Evolutionary conservation across 1,140 invertebrate genomes (phyloP), one percentile per base, ranked within the genome.

Genomic region (Patella vulgata): DNA sequence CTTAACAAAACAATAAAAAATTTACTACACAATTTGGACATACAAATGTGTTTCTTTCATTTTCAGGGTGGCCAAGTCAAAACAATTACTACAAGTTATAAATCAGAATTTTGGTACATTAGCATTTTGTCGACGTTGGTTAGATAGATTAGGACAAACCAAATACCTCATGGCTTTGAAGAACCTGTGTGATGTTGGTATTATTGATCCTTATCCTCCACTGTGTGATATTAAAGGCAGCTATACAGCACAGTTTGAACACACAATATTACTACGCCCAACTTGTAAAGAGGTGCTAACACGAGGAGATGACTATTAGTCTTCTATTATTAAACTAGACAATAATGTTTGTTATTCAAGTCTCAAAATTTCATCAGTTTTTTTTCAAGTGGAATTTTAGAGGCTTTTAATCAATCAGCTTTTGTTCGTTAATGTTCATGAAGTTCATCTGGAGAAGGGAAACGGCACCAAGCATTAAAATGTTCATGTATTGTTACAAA

Each of bases 241-340:
- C 82, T 99, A 99, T 84, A 99, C 97, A 0, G 98, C 98, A 48
- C 98, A 99, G 85, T 99, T 94, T 83, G 98, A 99, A 83, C 98
- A 99, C 84, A 99, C 98, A 0, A 94, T 99, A 75, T 89, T 99
- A 47, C 87, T 99, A 47, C 88, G 97, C 75, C 97, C 98, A 14
- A 98, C 97, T 0, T 99, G 96, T 87, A 99, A 99, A 85, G 98
- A 99, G 87, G 90, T 99, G 5, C 91, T 99, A 25, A 97, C 94
- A 14, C 89, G 96, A 60, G 97, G 97, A 52, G 92, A 94, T 59
- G 97, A 99, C 84, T 99, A 98, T 84, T 99, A n/a, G n/a, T n/a
- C n/a, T n/a, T n/a, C n/a, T n/a, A n/a, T n/a, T 36, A 36, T 36
- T 36, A 36, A 36, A 5, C 33, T 36, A 36, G 33, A 36, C 14